Evolutionary conservation across 2,888 invertebrate genomes (phyloP).

Genomic region (Synergus itoensis): DNA sequence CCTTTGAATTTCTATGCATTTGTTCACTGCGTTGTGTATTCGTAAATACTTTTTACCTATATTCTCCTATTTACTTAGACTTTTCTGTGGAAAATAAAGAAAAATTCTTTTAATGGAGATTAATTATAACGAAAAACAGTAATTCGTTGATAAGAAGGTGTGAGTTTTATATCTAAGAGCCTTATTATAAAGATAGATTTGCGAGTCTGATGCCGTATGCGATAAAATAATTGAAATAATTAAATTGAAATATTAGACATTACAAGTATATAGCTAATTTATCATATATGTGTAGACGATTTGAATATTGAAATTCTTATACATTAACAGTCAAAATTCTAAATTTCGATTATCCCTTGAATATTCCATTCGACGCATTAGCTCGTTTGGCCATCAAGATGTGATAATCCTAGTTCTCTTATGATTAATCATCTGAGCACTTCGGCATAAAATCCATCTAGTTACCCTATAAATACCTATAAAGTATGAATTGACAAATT

Average conservation of each 20-base stretch:
- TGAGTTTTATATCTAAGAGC: neutral
- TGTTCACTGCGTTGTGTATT: too few species aligned
- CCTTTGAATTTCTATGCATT: too few species aligned
- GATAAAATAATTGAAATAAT: neutral
- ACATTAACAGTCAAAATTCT: neutral
- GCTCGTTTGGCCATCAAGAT: neutral
- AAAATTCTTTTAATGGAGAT: neutral
- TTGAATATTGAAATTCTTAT: neutral
- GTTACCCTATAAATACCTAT: too few species aligned
- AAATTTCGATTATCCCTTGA: neutral
- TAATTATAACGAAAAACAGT: neutral
- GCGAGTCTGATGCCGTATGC: conserved; percentile 16
- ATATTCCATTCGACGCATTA: neutral
- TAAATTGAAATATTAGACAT: too few species aligned
- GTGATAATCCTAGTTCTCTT: neutral
- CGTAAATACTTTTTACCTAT: neutral
- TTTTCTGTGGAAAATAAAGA: neutral
- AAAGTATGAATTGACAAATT: too few species aligned
- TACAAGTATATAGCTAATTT: too few species aligned
- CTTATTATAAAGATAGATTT: neutral
- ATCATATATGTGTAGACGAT: too few species aligned
- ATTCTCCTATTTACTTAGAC: neutral
- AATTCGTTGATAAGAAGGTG: neutral
- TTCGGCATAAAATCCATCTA: neutral
- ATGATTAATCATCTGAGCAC: neutral